Evolutionary conservation across 2,113 vertebrate species (phyloP), one percentile per base, ranked within the genome.

Genomic region (Zootoca vivipara): DNA sequence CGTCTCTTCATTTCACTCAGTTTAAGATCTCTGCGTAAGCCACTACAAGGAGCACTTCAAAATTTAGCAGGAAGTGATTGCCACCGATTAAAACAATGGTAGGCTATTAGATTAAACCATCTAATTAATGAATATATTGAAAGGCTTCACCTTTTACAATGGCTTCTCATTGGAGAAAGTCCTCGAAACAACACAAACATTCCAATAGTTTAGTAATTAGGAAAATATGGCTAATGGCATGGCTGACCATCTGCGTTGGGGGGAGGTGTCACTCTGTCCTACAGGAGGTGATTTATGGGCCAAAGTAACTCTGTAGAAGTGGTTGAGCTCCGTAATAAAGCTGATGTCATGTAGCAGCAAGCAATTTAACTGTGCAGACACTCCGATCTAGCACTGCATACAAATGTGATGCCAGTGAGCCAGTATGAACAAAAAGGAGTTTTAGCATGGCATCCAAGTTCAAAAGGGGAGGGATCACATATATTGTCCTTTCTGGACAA

Each of bases 11-110:
- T 93, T 92, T 64, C 90, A 89, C 90, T 92, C 94, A 93, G 91
- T 94, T 93, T 96, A 96, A 96, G 28, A 52, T 91, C 92, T 93
- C 91, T 94, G 95, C 95, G 96, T 85, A 92, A 92, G 88, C 78
- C 75, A 64, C 33, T 78, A 95, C 91, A 95, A 95, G 94, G 87
- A 92, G 73, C 0, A 2, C 78, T 91, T 93, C 88, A 95, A 96
- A 94, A 94, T 94, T 90, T 93, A 90, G 78, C 84, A 70, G 85
- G 89, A 24, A 90, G 64, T 67, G 24, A 74, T 84, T 85, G 38
- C 65, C 85, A 87, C 35, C 5, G 87, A 84, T 90, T 79, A 90
- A 94, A 94, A 92, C 86, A 92, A 87, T 64, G 33, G 72, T 89
- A 56, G 15, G 73, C 30, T 87, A 92, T 92, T 92, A 83, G n/a